Evolutionary conservation across 2,888 invertebrate genomes (phyloP).

Genomic region (Anorthoa munda): DNA sequence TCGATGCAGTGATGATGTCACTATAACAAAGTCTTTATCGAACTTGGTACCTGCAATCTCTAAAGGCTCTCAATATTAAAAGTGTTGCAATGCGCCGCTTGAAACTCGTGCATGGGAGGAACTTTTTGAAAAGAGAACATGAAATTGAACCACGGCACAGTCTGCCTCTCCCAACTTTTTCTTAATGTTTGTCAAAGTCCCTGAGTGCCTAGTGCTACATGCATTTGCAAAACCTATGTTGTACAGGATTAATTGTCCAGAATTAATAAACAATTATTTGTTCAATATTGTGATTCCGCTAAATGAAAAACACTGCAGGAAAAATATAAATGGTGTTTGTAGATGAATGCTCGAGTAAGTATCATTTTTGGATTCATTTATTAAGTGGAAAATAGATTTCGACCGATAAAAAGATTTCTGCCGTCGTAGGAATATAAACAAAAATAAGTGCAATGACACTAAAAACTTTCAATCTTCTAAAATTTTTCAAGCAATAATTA

Average conservation of each 20-base stretch:
- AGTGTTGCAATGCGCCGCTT: background rate
- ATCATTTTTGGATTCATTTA: background rate
- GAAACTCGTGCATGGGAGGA: background rate
- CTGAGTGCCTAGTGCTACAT: too few species aligned
- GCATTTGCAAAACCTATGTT: background rate
- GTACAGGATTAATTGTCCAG: background rate
- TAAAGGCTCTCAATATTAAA: background rate
- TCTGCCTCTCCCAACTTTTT: background rate
- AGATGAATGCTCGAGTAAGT: too few species aligned
- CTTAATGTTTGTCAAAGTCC: background rate
- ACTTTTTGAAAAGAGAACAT: background rate
- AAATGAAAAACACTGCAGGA: background rate
- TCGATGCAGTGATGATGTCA: background rate
- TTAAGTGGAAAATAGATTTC: too few species aligned
- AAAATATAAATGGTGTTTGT: background rate
- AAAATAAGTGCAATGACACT: background rate
- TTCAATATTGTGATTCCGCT: background rate
- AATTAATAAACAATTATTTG: background rate
- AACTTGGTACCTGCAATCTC: background rate
- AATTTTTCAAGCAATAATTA: background rate
- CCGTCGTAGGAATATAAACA: background rate
- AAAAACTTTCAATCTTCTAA: background rate
- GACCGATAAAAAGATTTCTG: too few species aligned
- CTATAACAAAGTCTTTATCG: constrained; percentile 4
- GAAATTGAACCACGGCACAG: background rate